phyloP scores from a whole-genome alignment of 2,797 vertebrate genomes.

The Poecilia picta region DNA sequence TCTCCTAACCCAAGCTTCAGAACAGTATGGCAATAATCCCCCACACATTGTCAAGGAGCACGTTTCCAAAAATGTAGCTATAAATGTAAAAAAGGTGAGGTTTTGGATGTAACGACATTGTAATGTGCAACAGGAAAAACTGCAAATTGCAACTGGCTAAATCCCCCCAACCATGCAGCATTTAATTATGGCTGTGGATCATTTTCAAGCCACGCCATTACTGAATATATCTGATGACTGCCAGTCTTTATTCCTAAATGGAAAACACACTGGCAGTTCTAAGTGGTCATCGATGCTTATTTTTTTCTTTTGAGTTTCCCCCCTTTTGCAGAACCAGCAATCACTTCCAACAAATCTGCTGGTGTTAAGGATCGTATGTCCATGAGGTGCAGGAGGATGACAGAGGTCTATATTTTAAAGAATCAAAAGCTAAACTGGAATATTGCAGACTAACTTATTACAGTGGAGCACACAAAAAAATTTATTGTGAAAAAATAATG shows the following conservation, averaged over 20 bases:
- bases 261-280: neutral
- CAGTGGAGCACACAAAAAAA: neutral
- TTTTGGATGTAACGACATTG: neutral
- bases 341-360: neutral
- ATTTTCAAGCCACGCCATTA: neutral
- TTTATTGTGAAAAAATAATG: neutral
- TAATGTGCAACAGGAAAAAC: neutral
- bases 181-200: neutral
- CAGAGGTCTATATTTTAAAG: neutral
- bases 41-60: neutral
- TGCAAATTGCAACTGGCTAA: neutral
- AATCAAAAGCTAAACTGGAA: neutral
- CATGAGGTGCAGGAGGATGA: no score
- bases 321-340: neutral
- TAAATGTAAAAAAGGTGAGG: neutral
- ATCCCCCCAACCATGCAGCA: neutral
- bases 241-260: neutral
- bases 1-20: neutral
- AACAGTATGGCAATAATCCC: neutral
- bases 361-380: neutral
- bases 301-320: neutral
- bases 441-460: neutral
- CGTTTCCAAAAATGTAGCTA: neutral
- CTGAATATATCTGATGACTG: neutral
- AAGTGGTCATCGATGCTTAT: neutral